Evolutionary conservation across 2,797 vertebrate species (phyloP), one percentile per base, ranked within the genome.

Genomic region (Acridotheres tristis): DNA sequence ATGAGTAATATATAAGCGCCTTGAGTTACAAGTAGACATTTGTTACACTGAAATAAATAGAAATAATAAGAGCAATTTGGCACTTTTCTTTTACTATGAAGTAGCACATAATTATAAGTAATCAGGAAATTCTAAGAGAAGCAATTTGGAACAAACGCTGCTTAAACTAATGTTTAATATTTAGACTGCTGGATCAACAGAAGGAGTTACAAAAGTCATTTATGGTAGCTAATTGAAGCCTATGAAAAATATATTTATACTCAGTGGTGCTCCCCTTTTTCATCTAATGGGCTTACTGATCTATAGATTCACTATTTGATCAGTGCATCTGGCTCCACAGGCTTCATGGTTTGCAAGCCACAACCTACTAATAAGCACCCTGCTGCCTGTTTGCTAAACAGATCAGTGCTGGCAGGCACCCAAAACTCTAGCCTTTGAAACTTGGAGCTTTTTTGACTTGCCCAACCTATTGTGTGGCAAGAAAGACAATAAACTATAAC

Each of bases 321-420:
- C 97, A 97, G 96, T 63, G 90, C 94, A 96, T 97, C 96, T 97
- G 96, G 96, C 97, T 97, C 93, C 95, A 95, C 88, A 97, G 96
- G 93, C 96, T 98, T 97, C 97, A 97, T 75, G 95, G 96, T 93
- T 97, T 97, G 96, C 97, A 97, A 98, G 97, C 97, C 98, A 96
- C 97, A 98, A 94, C 96, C 89, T 97, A 94, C 98, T 98, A 98
- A 98, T 98, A 98, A 98, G 98, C 97, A 98, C 97, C 98, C 97
- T 97, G 94, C 96, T 97, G 98, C 97, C 97, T 98, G 97, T 98
- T 98, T 98, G 98, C 96, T 98, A 98, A 98, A 98, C 97, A 98
- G 96, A 98, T 97, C 97, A 83, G 96, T 77, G 91, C 97, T 98
- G 98, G 98, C 98, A 97, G 94, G 83, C 97, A 94, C 96, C 97